Percentiles rank a stretch among this genome's conserved stretches.
phyloP scores from a whole-genome alignment of 1,140 invertebrate species.

The Drepana arcuata region DNA sequence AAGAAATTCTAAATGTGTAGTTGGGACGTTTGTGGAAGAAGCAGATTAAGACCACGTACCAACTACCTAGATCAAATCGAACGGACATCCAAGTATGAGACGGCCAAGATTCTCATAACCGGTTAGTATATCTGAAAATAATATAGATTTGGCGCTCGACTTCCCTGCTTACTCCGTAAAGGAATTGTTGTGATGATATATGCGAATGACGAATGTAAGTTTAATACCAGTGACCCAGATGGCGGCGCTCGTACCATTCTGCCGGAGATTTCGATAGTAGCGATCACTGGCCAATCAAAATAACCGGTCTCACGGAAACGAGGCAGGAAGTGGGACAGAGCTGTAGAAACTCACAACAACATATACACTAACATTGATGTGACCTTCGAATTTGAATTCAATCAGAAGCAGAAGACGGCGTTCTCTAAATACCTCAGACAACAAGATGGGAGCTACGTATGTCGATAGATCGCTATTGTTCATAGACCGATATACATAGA shows the following conservation, averaged over 20 bases:
- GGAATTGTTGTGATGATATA: too few species aligned
- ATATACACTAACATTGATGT: conserved; percentile 15
- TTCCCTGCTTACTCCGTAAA: too few species aligned
- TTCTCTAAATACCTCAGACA: conserved; percentile 5
- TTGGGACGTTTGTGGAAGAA: too few species aligned
- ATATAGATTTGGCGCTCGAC: not conserved
- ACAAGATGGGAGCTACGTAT: not conserved
- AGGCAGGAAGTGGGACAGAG: conserved; percentile 37
- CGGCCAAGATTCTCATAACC: not conserved
- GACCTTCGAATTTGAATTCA: conserved; percentile 45
- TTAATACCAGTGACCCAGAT: conserved; percentile 47
- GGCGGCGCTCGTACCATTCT: conserved; percentile 22
- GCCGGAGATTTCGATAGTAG: conserved; percentile 18
- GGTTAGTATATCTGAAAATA: not conserved
- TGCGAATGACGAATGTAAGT: conserved; percentile 11
- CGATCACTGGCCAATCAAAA: conserved; percentile 24
- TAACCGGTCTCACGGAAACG: conserved; percentile 29
- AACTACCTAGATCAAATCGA: not conserved
- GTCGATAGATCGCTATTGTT: too few species aligned
- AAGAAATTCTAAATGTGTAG: too few species aligned
- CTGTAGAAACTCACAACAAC: conserved; percentile 39
- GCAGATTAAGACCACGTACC: not conserved
- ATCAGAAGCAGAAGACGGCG: conserved; percentile 15
- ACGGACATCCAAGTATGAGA: not conserved
- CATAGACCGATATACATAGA: not conserved